Evolutionary conservation across 2,113 vertebrate species (phyloP).

Genomic region (Gallinago media): DNA sequence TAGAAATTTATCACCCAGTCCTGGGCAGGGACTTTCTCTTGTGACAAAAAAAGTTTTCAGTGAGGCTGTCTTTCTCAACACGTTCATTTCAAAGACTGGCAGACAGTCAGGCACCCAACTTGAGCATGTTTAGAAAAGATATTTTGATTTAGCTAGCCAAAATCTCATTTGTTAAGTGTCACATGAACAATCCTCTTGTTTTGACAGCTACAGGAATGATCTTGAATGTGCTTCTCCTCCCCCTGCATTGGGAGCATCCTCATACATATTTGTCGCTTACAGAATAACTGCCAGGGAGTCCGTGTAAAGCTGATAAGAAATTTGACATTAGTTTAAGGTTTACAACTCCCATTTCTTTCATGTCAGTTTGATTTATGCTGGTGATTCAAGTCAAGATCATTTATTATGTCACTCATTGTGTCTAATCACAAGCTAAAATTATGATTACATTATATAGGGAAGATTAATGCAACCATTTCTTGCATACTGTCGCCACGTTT

Average conservation of each 20-base stretch:
- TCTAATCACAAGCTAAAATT: slow-evolving; percentile 48
- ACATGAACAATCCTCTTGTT: slow-evolving; percentile 46
- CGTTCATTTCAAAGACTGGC: slow-evolving; percentile 37
- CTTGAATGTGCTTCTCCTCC: slow-evolving; percentile 21
- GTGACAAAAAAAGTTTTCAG: slow-evolving; percentile 29
- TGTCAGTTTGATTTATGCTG: slow-evolving; percentile 39
- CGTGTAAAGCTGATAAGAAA: slow-evolving; percentile 54
- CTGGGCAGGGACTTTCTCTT: slow-evolving; percentile 35
- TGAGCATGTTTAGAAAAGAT: slow-evolving; percentile 59
- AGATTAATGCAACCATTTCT: not conserved
- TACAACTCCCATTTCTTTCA: slow-evolving; percentile 27
- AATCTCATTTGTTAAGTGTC: slow-evolving; percentile 47
- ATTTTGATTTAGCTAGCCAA: slow-evolving; percentile 38
- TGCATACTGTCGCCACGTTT: not conserved
- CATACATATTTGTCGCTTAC: slow-evolving; percentile 21
- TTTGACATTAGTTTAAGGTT: slow-evolving; percentile 39
- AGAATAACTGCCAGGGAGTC: slow-evolving; percentile 12
- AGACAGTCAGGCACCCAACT: slow-evolving; percentile 67
- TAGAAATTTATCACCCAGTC: slow-evolving; percentile 40
- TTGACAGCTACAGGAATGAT: slow-evolving; percentile 53
- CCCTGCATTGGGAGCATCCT: not conserved
- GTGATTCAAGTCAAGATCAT: slow-evolving; percentile 1
- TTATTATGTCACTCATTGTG: slow-evolving; percentile 30
- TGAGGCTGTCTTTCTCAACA: not conserved
- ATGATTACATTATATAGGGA: slow-evolving; percentile 47